Evolutionary conservation across 92 coral and sea anemone genomes (phyloP), one percentile per base, ranked within the genome.

Genomic region (Parazoanthus atlanticus): DNA sequence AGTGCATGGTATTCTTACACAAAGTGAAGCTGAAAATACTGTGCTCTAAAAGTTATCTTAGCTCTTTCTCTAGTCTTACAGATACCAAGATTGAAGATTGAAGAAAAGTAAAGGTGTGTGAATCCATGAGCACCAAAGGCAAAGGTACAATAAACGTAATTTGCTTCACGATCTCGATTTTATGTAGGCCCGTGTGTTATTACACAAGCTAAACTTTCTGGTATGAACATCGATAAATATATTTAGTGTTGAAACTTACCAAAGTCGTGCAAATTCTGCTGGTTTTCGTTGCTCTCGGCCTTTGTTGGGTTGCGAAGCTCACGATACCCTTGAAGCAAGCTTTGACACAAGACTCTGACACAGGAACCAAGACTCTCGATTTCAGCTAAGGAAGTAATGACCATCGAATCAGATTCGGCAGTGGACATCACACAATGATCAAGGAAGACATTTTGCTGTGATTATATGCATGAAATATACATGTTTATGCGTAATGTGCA

Each of bases 221-320:
- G 76, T 8, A 71, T 12, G 21, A 1, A 26, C 17, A 71, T 71
- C 3, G 5, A 10, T 28, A 70, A 28, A 9, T 70, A 25, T 70
- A 13, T 31, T 12, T 70, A 36, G 16, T 26, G 49, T 41, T 47
- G 1, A 26, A 26, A 41, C 87, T 46, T 31, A 84, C 87, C 87
- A 84, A 84, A 84, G 34, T 29, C 58, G 28, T 34, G 70, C 19
- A 80, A 74, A 26, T 79, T 74, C 28, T 86, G 67, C 54, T 84
- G 82, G 87, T 33, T 67, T 85, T 72, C 89, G 3, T 32, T 71
- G 25, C 9, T 29, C 43, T 43, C 78, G n/a, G 28, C 16, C 49
- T 2, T 17, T 75, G 49, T 19, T 6, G 25, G 30, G 30, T 29
- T 23, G 31, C 28, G 41, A 30, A 13, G 25, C 25, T 82, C 12